Evolutionary conservation across 2,797 vertebrate genomes (phyloP).

Genomic region (Epinephelus coioides): DNA sequence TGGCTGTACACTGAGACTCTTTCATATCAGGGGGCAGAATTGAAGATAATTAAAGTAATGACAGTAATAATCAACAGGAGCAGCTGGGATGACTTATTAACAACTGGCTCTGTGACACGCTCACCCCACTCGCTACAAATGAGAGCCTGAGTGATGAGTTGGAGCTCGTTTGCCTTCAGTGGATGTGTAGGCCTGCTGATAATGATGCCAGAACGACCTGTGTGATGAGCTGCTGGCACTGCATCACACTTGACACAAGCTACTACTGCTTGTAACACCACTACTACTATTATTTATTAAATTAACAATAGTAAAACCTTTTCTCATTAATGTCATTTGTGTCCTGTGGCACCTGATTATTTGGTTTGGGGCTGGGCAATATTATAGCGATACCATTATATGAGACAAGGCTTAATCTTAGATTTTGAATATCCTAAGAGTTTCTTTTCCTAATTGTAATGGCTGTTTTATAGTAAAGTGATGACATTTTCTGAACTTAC

Average conservation of each 20-base stretch:
- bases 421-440: too few species aligned
- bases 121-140: constrained; percentile 81
- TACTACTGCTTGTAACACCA: background rate
- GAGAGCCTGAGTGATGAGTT: constrained; percentile 83
- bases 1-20: constrained; percentile 68
- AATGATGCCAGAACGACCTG: constrained; percentile 67
- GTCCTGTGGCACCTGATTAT: background rate
- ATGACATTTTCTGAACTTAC: too few species aligned
- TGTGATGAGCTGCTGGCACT: constrained; percentile 44
- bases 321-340: background rate
- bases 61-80: constrained; percentile 83
- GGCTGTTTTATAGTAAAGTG: too few species aligned
- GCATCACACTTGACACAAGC: constrained; percentile 32
- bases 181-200: constrained; percentile 66
- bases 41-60: constrained; percentile 86
- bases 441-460: too few species aligned
- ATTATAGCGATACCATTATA: too few species aligned
- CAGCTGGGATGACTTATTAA: constrained; percentile 86
- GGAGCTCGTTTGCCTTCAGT: constrained; percentile 63
- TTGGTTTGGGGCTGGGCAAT: background rate
- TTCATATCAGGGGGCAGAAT: constrained; percentile 78
- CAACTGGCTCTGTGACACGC: constrained; percentile 78
- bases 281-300: background rate
- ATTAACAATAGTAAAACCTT: background rate
- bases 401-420: too few species aligned